Conservation (phyloP, 2,888 invertebrate species). For the Drosophila formosana region DNA sequence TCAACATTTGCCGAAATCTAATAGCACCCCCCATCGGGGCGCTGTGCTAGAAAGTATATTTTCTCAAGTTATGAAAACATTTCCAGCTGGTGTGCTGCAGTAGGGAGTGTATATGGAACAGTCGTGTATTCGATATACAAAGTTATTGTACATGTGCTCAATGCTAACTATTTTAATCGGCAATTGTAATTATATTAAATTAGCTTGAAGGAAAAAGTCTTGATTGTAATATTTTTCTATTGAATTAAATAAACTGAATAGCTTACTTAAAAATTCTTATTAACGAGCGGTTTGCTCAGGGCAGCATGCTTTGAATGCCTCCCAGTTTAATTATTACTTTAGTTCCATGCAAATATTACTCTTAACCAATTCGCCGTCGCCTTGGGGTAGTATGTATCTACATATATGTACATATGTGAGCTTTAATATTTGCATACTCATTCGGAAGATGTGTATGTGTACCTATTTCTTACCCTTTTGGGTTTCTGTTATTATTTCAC, state of each 20-base stretch:
- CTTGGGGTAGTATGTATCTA: not conserved
- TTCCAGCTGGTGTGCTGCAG: slow-evolving; percentile 8
- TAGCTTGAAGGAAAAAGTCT: too few species aligned
- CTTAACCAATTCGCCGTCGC: not conserved
- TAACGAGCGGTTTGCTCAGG: not conserved
- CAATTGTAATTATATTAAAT: too few species aligned
- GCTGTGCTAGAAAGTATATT: slow-evolving; percentile 2
- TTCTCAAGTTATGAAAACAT: slow-evolving; percentile 16
- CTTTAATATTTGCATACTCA: not conserved
- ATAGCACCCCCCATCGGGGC: slow-evolving; percentile 7
- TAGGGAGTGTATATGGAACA: not conserved
- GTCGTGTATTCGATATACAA: not conserved
- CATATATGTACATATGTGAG: not conserved
- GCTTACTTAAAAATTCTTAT: not conserved
- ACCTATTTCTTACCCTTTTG: slow-evolving; percentile 30
- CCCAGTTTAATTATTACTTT: not conserved
- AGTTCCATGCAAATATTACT: not conserved
- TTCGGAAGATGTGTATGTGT: not conserved
- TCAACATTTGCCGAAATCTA: slow-evolving; percentile 18
- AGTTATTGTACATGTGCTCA: too few species aligned
- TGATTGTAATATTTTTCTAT: too few species aligned
- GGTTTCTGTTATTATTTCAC: slow-evolving; percentile 17
- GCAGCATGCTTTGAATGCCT: not conserved
- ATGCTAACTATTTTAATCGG: too few species aligned
- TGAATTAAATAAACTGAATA: not conserved